Conservation (phyloP, 2,888 invertebrate genomes). For the Sipha maydis region DNA sequence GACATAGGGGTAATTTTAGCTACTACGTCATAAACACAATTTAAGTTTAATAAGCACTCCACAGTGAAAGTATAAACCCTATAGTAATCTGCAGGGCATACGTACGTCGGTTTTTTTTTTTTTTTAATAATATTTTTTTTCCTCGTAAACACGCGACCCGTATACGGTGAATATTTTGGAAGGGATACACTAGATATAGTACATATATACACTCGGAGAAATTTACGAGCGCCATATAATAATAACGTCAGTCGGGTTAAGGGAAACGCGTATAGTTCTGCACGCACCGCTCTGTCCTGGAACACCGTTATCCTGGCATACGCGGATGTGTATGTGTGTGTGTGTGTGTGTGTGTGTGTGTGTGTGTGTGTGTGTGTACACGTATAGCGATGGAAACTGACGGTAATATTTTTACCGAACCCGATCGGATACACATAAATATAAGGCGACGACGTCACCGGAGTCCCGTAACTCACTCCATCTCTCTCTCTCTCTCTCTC, state of each 20-base stretch:
- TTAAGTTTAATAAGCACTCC: too few relatives aligned
- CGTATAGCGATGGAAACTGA: conserved; percentile 40
- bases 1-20: too few relatives aligned
- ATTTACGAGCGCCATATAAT: conserved; percentile 51
- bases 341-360: not conserved
- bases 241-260: conserved; percentile 33
- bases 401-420: conserved; percentile 46
- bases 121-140: conserved; percentile 1
- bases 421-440: conserved; percentile 58
- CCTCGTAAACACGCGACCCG: not conserved
- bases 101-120: not conserved
- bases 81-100: not conserved
- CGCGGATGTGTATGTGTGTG: not conserved
- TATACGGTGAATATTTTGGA: not conserved
- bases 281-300: not conserved
- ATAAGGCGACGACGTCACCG: conserved; percentile 40
- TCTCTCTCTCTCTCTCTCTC: not conserved
- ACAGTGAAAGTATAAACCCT: too few relatives aligned
- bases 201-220: conserved; percentile 2
- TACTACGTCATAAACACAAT: too few relatives aligned
- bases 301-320: not conserved
- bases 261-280: conserved; percentile 1
- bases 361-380: not conserved
- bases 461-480: not conserved
- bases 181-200: not conserved